Conservation (phyloP, 2,888 invertebrate species). For the Trilocha varians region DNA sequence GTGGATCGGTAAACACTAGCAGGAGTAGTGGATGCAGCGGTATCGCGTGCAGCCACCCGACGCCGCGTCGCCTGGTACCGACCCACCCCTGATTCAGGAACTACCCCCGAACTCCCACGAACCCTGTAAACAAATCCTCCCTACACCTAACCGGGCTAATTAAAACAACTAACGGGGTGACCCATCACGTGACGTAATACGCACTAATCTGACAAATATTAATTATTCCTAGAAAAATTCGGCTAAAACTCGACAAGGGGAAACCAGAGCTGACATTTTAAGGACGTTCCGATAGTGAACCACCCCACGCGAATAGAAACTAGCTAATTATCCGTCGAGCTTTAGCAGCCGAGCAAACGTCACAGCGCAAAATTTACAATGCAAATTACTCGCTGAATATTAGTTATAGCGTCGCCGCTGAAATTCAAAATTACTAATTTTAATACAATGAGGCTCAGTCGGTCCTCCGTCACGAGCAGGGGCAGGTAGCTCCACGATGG, state of each 20-base stretch:
- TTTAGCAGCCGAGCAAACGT: constrained; percentile 59
- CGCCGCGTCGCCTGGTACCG: constrained; percentile 70
- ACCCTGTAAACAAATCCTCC: constrained; percentile 49
- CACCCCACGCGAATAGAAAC: constrained; percentile 64
- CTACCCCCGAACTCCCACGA: constrained; percentile 47
- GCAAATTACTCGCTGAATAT: constrained; percentile 69
- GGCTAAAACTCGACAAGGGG: constrained; percentile 16
- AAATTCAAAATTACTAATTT: constrained; percentile 71
- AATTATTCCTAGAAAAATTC: constrained; percentile 25
- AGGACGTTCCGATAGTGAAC: constrained; percentile 45
- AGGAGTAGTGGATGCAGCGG: constrained; percentile 44
- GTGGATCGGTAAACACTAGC: constrained; percentile 35
- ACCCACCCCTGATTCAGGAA: constrained; percentile 49
- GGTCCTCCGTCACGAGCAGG: constrained; percentile 58
- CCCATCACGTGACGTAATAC: constrained; percentile 26
- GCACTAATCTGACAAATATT: constrained; percentile 28
- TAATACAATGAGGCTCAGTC: constrained; percentile 69
- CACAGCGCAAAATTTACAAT: constrained; percentile 67
- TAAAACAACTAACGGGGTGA: constrained; percentile 31
- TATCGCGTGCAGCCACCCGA: constrained; percentile 54
- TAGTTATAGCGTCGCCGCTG: constrained; percentile 65
- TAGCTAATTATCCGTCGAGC: constrained; percentile 69
- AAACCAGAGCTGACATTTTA: constrained; percentile 37
- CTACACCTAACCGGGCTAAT: constrained; percentile 19
- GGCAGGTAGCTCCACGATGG: constrained; percentile 56